Percentiles rank a stretch among this genome's conserved stretches.
These are phyloP conservation scores for Aricia artaxerxes DNA, from an alignment of 2,888 invertebrate species.

Conservation along the genomic window DNA sequence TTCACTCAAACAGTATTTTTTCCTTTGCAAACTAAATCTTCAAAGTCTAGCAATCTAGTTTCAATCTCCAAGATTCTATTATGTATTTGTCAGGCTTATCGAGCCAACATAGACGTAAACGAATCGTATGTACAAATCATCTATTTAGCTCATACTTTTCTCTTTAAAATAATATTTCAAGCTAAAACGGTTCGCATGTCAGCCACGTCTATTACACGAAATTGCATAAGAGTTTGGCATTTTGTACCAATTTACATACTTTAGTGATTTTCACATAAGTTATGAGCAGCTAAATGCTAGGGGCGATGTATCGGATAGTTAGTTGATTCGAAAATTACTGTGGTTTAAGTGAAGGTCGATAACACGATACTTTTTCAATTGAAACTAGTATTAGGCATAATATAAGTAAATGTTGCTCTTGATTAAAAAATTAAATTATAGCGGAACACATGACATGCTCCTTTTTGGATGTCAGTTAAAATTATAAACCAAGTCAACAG, in stretches of 20 bases:
- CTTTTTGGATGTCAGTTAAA: too few species aligned
- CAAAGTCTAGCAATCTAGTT: conserved; percentile 9
- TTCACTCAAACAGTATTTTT: background rate
- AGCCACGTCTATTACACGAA: conserved; percentile 6
- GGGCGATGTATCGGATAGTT: background rate
- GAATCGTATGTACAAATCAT: background rate
- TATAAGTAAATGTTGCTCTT: too few species aligned
- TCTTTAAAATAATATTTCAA: background rate
- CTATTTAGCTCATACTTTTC: conserved; percentile 10
- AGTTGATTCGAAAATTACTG: background rate
- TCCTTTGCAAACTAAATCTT: background rate
- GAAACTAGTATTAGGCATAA: background rate
- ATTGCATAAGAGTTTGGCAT: conserved; percentile 30
- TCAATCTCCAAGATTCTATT: background rate
- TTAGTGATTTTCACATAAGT: conserved; percentile 20
- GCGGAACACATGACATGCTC: too few species aligned
- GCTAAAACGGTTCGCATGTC: conserved; percentile 26
- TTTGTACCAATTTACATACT: conserved; percentile 30
- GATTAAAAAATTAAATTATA: too few species aligned
- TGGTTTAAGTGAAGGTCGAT: background rate
- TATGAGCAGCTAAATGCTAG: background rate
- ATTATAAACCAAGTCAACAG: too few species aligned
- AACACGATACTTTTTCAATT: background rate
- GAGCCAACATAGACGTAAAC: background rate
- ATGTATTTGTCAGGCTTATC: conserved; percentile 9